phyloP scores from a whole-genome alignment of 2,113 vertebrate species.

The Neolamprologus variostigma region DNA sequence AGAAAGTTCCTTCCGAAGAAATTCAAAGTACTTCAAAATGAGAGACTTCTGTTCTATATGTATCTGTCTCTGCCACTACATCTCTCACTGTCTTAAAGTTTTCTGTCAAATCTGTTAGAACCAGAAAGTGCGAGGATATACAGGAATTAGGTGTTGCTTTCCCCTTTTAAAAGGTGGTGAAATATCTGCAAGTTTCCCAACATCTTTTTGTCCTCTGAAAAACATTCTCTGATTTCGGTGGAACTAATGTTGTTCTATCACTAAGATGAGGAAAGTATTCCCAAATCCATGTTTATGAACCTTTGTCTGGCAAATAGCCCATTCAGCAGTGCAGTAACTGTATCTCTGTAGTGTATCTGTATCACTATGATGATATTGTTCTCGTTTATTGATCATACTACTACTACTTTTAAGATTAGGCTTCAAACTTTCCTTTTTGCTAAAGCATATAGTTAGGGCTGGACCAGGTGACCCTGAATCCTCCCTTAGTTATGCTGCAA shows the following conservation, averaged over 20 bases:
- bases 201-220: not conserved
- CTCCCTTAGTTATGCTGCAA: too few species aligned
- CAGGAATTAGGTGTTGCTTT: not conserved
- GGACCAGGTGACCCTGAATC: too few species aligned
- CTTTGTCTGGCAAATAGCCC: not conserved
- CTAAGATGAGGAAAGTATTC: not conserved
- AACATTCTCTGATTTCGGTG: not conserved
- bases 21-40: constrained; percentile 3
- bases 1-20: constrained; percentile 26
- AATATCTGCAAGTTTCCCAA: not conserved
- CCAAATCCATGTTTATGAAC: not conserved
- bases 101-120: not conserved
- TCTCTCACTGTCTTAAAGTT: not conserved
- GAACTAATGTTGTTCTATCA: not conserved
- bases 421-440: too few species aligned
- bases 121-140: not conserved
- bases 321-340: not conserved
- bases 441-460: too few species aligned
- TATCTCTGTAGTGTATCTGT: not conserved
- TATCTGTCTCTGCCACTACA: not conserved
- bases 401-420: not conserved
- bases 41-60: not conserved
- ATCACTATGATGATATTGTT: not conserved
- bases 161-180: not conserved
- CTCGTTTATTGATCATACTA: not conserved